phyloP scores from a whole-genome alignment of 2,797 vertebrate genomes.

The Sparidentex hasta region DNA sequence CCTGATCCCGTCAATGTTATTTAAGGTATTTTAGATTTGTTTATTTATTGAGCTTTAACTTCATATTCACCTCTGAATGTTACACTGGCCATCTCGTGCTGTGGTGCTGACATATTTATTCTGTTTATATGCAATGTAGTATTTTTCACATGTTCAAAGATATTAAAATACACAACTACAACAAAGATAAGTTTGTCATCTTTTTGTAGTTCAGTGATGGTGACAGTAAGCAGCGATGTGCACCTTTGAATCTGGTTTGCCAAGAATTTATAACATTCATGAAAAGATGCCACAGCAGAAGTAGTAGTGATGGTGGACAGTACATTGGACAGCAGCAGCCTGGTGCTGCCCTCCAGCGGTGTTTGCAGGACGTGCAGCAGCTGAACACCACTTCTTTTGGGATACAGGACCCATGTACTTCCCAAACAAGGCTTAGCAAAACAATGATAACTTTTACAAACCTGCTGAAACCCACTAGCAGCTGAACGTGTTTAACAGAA shows the following conservation, averaged over 20 bases:
- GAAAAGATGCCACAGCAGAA: too few relatives aligned
- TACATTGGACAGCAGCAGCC: background rate
- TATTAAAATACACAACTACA: constrained; percentile 42
- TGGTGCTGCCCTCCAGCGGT: constrained; percentile 65
- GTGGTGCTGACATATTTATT: constrained; percentile 25
- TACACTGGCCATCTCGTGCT: background rate
- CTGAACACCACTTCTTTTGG: constrained; percentile 56
- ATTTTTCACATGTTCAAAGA: background rate
- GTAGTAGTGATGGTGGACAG: too few relatives aligned
- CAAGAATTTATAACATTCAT: too few relatives aligned
- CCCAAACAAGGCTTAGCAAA: constrained; percentile 66
- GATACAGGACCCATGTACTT: constrained; percentile 71
- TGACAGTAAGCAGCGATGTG: too few relatives aligned
- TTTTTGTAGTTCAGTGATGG: too few relatives aligned
- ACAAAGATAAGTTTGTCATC: background rate
- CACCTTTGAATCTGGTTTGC: too few relatives aligned
- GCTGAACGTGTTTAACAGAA: constrained; percentile 35
- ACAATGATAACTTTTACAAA: constrained; percentile 79
- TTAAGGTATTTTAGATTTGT: constrained; percentile 3
- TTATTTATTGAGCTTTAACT: constrained; percentile 46
- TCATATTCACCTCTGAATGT: background rate
- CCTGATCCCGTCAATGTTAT: constrained; percentile 7
- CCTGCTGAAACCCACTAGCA: constrained; percentile 79
- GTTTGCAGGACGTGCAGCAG: constrained; percentile 4
- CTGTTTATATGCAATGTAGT: background rate